These are phyloP conservation scores for Myrmophylax atrothorax DNA, from an alignment of 2,113 vertebrate species.

Conservation along the genomic window DNA sequence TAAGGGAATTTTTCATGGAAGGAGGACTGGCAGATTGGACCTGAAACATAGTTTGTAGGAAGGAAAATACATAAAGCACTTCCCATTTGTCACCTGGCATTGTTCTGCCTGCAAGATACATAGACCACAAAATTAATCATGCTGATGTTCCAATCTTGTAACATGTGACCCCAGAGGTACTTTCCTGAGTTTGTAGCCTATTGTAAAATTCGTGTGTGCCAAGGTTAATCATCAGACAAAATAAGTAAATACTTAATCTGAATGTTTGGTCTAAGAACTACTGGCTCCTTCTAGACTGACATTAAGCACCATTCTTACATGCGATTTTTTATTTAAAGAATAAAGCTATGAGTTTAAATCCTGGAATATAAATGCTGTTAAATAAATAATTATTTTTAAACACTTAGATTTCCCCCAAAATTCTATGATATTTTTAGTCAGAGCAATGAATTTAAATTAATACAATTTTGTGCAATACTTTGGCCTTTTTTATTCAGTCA, in stretches of 20 bases:
- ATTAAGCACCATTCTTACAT: background rate
- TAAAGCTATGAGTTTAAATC: background rate
- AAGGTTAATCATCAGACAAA: background rate
- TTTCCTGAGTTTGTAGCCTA: background rate
- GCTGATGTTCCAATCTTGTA: background rate
- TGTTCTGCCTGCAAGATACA: accelerated
- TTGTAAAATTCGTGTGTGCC: background rate
- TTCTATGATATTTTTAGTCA: background rate
- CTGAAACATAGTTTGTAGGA: background rate
- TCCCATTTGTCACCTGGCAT: background rate
- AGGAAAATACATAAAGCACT: background rate
- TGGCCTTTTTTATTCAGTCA: background rate
- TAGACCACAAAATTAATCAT: background rate
- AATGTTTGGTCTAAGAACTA: background rate
- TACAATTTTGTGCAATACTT: background rate
- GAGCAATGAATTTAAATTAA: background rate
- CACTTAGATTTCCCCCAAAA: background rate
- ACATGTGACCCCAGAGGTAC: background rate
- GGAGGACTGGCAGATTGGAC: background rate
- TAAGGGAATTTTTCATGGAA: background rate
- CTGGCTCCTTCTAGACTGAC: background rate
- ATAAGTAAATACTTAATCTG: background rate
- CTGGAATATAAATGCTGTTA: background rate
- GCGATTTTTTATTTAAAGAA: background rate
- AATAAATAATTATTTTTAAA: background rate